Percentiles rank a stretch among this genome's conserved stretches.
Conservation (phyloP, 1,140 invertebrate species). For the Eueides isabella region DNA sequence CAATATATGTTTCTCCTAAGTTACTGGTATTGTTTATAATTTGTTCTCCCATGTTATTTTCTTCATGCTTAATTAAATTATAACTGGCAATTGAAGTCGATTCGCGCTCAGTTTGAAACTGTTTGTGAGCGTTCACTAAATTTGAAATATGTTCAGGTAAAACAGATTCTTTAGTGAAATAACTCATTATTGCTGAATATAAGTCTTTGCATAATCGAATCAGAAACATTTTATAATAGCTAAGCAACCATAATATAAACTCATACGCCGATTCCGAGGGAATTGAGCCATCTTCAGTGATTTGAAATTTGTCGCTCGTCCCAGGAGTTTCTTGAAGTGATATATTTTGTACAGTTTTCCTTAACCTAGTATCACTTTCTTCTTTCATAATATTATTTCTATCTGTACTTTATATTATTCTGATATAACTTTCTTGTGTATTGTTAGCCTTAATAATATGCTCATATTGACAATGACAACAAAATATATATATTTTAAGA, state of each 20-base stretch:
- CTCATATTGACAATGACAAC: conserved; percentile 20
- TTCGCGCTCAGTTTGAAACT: conserved; percentile 47
- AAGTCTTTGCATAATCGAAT: conserved; percentile 63
- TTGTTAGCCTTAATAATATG: neutral
- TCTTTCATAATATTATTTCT: conserved; percentile 60
- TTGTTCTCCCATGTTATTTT: neutral
- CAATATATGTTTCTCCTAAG: neutral
- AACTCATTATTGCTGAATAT: conserved; percentile 45
- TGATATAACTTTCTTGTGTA: neutral
- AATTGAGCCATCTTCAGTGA: conserved; percentile 49
- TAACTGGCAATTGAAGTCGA: conserved; percentile 51
- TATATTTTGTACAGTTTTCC: conserved; percentile 46
- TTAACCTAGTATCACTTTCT: conserved; percentile 47
- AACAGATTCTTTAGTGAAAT: conserved; percentile 48
- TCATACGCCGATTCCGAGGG: conserved; percentile 61
- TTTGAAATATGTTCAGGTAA: conserved; percentile 59
- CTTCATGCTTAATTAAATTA: conserved; percentile 39
- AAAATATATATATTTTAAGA: neutral
- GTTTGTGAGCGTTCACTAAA: conserved; percentile 54
- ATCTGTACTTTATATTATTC: neutral
- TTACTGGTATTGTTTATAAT: neutral
- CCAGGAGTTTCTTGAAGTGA: conserved; percentile 24
- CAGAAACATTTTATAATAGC: conserved; percentile 61
- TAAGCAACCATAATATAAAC: conserved; percentile 60
- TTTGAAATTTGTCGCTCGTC: conserved; percentile 31